Evolutionary conservation across 2,888 invertebrate genomes (phyloP).

Genomic region (Caradrina kadenii): DNA sequence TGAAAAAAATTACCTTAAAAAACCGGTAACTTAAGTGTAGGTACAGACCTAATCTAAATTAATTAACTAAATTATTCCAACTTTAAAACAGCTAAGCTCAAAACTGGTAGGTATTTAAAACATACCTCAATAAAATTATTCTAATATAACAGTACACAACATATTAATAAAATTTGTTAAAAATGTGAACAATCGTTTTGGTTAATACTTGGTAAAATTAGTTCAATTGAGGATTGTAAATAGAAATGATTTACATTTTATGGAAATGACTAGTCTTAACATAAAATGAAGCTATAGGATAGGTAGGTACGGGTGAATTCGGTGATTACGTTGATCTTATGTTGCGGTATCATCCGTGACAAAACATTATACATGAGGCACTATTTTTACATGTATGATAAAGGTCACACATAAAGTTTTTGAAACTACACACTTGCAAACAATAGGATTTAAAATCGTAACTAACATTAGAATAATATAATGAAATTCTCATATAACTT

Average conservation of each 20-base stretch:
- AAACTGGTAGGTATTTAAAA: constrained; percentile 78
- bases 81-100: constrained; percentile 73
- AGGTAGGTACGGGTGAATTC: constrained; percentile 58
- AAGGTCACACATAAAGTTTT: constrained; percentile 63
- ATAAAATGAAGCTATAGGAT: constrained; percentile 49
- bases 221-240: constrained; percentile 69
- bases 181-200: constrained; percentile 87
- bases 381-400: constrained; percentile 65
- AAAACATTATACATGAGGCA: constrained; percentile 65
- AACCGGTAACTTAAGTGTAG: constrained; percentile 73
- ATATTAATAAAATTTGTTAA: constrained; percentile 89
- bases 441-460: constrained; percentile 67
- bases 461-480: constrained; percentile 62
- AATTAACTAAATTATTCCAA: constrained; percentile 71
- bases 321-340: constrained; percentile 33
- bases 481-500: constrained; percentile 56
- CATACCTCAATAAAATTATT: constrained; percentile 83
- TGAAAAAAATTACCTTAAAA: constrained; percentile 59
- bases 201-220: constrained; percentile 84
- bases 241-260: constrained; percentile 65
- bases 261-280: constrained; percentile 75
- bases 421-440: constrained; percentile 64
- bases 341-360: constrained; percentile 24
- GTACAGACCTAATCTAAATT: constrained; percentile 71
- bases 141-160: constrained; percentile 83